A percentile compares a stretch with the other conserved stretches of the same genome.
phyloP scores from a whole-genome alignment of 2,888 invertebrate species.

The Mythimna vitellina region DNA sequence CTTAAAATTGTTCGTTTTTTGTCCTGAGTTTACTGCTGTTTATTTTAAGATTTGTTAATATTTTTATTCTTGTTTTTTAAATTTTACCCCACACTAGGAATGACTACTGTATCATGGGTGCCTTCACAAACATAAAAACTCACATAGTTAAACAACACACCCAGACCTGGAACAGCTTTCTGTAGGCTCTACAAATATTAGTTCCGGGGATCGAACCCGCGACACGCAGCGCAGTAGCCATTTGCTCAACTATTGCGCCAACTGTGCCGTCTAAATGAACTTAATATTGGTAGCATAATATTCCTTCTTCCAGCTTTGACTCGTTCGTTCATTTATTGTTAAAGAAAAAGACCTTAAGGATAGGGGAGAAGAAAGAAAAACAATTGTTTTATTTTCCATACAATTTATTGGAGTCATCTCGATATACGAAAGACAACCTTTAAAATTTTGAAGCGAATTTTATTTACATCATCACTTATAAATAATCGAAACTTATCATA shows the following conservation, averaged over 20 bases:
- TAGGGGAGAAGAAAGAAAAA: constrained; percentile 61
- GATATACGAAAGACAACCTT: constrained; percentile 83
- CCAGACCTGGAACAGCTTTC: no score
- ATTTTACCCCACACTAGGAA: no score
- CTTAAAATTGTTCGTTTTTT: no score
- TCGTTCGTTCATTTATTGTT: neutral
- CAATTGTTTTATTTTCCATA: constrained; percentile 67
- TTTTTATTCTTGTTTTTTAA: no score
- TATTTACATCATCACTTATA: constrained; percentile 76
- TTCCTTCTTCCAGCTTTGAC: neutral
- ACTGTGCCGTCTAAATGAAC: neutral
- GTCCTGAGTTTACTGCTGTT: neutral
- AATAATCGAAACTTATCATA: constrained; percentile 78
- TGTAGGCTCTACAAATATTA: no score
- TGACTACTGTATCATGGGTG: no score
- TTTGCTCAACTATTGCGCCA: neutral
- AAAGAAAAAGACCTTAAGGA: neutral
- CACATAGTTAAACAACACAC: no score
- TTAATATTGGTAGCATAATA: neutral
- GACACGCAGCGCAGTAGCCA: neutral
- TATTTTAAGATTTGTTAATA: neutral
- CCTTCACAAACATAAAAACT: no score
- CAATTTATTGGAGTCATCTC: constrained; percentile 83
- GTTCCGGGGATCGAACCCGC: no score
- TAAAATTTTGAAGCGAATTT: constrained; percentile 80